Evolutionary conservation across 2,113 vertebrate genomes (phyloP).

Genomic region (Prietella phreatophila): DNA sequence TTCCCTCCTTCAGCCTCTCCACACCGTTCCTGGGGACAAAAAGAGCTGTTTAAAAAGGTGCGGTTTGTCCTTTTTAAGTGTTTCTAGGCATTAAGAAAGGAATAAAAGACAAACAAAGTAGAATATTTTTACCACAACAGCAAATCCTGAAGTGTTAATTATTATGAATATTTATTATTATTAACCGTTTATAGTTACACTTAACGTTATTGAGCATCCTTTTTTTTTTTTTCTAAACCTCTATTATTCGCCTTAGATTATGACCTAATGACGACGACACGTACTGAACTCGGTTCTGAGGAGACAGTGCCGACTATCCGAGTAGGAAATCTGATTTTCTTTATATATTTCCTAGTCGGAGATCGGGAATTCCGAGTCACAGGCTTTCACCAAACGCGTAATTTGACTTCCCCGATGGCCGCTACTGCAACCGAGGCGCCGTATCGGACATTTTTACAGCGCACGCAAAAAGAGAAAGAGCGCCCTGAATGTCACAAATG

Average conservation of each 20-base stretch:
- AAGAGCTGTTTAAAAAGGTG: neutral
- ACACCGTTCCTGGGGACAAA: slow-evolving; percentile 85
- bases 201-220: neutral
- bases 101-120: neutral
- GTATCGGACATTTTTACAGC: neutral
- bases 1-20: slow-evolving; percentile 81
- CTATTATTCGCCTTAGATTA: too few relatives aligned
- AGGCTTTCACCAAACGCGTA: neutral
- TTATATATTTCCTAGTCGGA: neutral
- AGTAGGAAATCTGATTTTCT: neutral
- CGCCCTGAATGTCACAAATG: neutral
- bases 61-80: neutral
- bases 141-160: neutral
- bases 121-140: neutral
- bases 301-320: neutral
- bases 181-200: neutral
- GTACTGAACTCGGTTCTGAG: neutral
- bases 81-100: neutral
- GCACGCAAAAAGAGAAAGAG: neutral
- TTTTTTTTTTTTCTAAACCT: neutral
- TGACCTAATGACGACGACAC: too few relatives aligned
- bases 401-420: neutral
- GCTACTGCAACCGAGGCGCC: neutral
- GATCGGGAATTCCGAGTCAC: neutral
- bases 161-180: neutral